Conservation (phyloP, 2,888 invertebrate species). For the Desoria tigrina region DNA sequence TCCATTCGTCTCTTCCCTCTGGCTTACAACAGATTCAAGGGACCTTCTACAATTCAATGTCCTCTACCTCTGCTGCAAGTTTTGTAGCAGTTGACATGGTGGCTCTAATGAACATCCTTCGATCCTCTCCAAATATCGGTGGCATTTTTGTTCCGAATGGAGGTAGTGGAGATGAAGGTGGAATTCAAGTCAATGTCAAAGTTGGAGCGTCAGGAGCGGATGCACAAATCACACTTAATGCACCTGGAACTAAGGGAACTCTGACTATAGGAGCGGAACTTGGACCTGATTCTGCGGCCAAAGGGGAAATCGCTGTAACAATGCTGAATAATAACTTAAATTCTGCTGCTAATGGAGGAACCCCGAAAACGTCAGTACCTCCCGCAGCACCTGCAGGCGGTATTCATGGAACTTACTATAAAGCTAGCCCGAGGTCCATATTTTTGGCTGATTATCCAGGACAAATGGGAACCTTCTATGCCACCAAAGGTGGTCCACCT, state of each 20-base stretch:
- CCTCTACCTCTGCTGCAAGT: neutral
- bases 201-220: neutral
- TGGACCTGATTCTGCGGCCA: neutral
- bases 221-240: no score
- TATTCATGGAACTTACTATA: slow-evolving; percentile 9
- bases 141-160: neutral
- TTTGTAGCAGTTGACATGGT: neutral
- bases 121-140: neutral
- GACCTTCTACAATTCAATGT: neutral
- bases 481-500: neutral
- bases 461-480: neutral
- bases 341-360: neutral
- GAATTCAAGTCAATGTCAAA: neutral
- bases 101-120: neutral
- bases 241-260: neutral
- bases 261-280: neutral
- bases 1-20: neutral
- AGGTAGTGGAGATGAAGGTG: neutral
- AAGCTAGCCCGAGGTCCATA: neutral
- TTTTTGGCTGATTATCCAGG: slow-evolving; percentile 1
- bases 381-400: neutral
- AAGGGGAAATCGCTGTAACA: neutral
- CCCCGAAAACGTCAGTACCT: no score
- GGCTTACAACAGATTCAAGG: neutral
- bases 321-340: neutral